A percentile compares a stretch with the other conserved stretches of the same genome.
Conservation (phyloP, 2,888 invertebrate genomes). For the Eretmocerus hayati region DNA sequence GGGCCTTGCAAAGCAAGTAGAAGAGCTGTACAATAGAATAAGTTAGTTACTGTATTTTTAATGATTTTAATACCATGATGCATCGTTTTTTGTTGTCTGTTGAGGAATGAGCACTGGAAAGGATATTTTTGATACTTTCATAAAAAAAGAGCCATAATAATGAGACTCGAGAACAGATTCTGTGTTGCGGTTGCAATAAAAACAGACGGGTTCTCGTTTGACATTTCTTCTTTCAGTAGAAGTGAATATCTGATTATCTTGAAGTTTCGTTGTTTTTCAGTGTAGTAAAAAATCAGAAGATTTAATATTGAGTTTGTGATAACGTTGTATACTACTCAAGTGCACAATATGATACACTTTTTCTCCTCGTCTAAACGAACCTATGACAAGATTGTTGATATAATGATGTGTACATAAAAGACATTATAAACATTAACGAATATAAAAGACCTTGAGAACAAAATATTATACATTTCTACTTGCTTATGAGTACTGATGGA, state of each 20-base stretch:
- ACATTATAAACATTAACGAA: conserved; percentile 13
- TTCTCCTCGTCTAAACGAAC: conserved; percentile 11
- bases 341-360: conserved; percentile 5
- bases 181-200: conserved; percentile 11
- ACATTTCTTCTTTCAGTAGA: conserved; percentile 6
- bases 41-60: conserved; percentile 37
- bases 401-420: conserved; percentile 19
- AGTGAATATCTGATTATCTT: conserved; percentile 6
- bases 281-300: conserved; percentile 2
- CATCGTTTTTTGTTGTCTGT: conserved; percentile 43
- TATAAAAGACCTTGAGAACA: not conserved
- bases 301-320: conserved; percentile 1
- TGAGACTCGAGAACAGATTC: conserved; percentile 36
- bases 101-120: conserved; percentile 44
- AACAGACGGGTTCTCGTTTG: not conserved
- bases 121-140: conserved; percentile 57
- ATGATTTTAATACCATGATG: conserved; percentile 39
- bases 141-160: conserved; percentile 43
- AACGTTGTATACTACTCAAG: conserved; percentile 2
- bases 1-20: conserved; percentile 30
- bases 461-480: conserved; percentile 10
- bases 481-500: conserved; percentile 6
- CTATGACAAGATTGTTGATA: conserved; percentile 13
- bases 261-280: conserved; percentile 6
- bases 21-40: conserved; percentile 33